phyloP scores from a whole-genome alignment of 2,888 invertebrate genomes.

The Andrena dorsata region DNA sequence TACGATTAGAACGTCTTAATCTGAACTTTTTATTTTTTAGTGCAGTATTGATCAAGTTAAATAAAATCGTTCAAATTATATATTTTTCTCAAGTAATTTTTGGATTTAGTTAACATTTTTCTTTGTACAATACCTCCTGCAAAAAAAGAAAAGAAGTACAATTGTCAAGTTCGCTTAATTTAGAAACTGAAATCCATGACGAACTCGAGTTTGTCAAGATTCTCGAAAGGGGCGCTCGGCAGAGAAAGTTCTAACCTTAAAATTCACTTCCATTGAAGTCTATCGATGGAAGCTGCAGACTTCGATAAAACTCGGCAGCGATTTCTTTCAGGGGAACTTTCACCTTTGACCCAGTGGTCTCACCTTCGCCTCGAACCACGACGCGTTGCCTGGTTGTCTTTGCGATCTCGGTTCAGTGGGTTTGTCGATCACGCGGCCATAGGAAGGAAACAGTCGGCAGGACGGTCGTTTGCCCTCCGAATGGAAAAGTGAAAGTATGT shows the following conservation, averaged over 20 bases:
- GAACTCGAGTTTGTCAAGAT: not conserved
- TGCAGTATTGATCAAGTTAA: too few relatives aligned
- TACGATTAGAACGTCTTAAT: too few relatives aligned
- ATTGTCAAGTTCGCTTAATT: too few relatives aligned
- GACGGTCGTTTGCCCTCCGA: conserved; percentile 46
- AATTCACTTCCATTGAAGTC: not conserved
- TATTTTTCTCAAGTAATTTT: too few relatives aligned
- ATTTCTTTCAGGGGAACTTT: conserved; percentile 26
- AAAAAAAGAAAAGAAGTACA: too few relatives aligned
- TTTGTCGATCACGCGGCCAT: conserved; percentile 46
- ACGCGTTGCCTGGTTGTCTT: not conserved
- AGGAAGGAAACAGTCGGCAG: conserved; percentile 46
- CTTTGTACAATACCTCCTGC: too few relatives aligned
- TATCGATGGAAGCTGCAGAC: not conserved
- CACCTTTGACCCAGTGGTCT: conserved; percentile 23
- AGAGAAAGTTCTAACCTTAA: conserved; percentile 16
- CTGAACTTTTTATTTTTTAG: too few relatives aligned
- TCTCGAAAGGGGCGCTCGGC: not conserved
- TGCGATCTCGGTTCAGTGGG: conserved; percentile 28
- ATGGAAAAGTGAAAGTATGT: conserved; percentile 81
- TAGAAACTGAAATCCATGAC: too few relatives aligned
- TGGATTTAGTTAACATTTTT: too few relatives aligned
- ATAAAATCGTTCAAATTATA: too few relatives aligned
- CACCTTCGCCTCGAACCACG: conserved; percentile 17
- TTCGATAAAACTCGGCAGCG: not conserved